A percentile compares a stretch with the other conserved stretches of the same genome.
Conservation (phyloP, 2,888 invertebrate genomes). For the Lithosia quadra region DNA sequence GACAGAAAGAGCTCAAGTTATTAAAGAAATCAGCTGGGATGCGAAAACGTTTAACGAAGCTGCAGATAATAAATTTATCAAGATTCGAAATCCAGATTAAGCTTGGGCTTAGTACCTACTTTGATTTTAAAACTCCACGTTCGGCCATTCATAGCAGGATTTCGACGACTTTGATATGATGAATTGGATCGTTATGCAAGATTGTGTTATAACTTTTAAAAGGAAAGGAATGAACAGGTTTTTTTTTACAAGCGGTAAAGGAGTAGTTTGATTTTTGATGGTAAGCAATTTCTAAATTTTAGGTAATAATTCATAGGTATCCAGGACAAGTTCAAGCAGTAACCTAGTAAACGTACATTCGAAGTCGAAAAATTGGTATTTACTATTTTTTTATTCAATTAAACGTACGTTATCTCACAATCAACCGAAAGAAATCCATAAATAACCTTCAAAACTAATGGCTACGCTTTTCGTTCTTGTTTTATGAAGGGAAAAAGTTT, state of each 20-base stretch:
- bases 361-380: too few species aligned
- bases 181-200: constrained; percentile 3
- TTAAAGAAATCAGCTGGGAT: constrained; percentile 9
- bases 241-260: neutral
- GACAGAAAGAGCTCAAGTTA: constrained; percentile 5
- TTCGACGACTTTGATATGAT: neutral
- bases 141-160: neutral
- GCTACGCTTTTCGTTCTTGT: too few species aligned
- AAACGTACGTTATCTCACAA: too few species aligned
- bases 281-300: too few species aligned
- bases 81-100: constrained; percentile 8
- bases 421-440: too few species aligned
- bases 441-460: too few species aligned
- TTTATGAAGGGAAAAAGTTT: too few species aligned
- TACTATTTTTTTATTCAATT: too few species aligned
- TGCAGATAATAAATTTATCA: constrained; percentile 10
- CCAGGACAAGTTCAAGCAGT: too few species aligned
- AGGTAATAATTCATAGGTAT: too few species aligned
- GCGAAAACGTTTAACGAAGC: constrained; percentile 5
- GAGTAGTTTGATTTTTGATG: too few species aligned
- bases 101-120: constrained; percentile 9
- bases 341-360: too few species aligned
- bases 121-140: constrained; percentile 14
- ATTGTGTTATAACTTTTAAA: neutral
- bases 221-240: neutral